Conservation (phyloP, 2,113 vertebrate species). For the Maccullochella peelii region DNA sequence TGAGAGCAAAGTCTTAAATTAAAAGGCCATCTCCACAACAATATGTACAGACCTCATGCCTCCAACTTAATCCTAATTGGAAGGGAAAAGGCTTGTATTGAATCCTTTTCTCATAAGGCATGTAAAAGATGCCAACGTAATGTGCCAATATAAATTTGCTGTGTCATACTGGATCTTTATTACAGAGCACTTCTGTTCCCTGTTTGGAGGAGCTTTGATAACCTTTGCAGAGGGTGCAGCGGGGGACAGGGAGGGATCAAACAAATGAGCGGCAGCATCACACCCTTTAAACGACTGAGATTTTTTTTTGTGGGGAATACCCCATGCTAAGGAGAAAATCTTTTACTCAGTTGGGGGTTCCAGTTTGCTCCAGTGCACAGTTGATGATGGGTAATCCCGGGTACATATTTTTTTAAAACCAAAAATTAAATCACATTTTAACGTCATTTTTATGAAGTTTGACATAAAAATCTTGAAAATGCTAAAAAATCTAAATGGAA, state of each 20-base stretch:
- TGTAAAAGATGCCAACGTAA: slow-evolving; percentile 65
- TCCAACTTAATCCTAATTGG: slow-evolving; percentile 60
- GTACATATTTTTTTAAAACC: slow-evolving; percentile 88
- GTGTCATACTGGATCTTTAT: slow-evolving; percentile 64
- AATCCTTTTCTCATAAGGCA: slow-evolving; percentile 54
- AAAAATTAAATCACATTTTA: slow-evolving; percentile 86
- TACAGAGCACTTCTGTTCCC: slow-evolving; percentile 68
- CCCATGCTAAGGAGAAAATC: slow-evolving; percentile 72
- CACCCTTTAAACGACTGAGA: slow-evolving; percentile 71
- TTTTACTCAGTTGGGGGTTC: slow-evolving; percentile 74
- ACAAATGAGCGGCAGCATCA: slow-evolving; percentile 71
- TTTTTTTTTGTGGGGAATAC: slow-evolving; percentile 67
- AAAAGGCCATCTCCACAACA: slow-evolving; percentile 61
- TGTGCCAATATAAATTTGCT: slow-evolving; percentile 77
- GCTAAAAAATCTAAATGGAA: slow-evolving; percentile 75
- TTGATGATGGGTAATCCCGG: slow-evolving; percentile 83
- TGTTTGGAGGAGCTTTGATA: slow-evolving; percentile 73
- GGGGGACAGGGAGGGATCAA: slow-evolving; percentile 71
- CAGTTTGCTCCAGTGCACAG: slow-evolving; percentile 84
- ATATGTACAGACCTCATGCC: slow-evolving; percentile 65
- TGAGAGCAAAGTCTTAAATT: slow-evolving; percentile 71
- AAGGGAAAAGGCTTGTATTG: slow-evolving; percentile 50
- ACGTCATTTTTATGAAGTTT: slow-evolving; percentile 85
- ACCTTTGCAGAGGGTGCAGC: slow-evolving; percentile 68
- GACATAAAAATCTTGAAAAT: slow-evolving; percentile 80